Conservation (phyloP, 2,888 invertebrate genomes). For the Pharmacophagus antenor region DNA sequence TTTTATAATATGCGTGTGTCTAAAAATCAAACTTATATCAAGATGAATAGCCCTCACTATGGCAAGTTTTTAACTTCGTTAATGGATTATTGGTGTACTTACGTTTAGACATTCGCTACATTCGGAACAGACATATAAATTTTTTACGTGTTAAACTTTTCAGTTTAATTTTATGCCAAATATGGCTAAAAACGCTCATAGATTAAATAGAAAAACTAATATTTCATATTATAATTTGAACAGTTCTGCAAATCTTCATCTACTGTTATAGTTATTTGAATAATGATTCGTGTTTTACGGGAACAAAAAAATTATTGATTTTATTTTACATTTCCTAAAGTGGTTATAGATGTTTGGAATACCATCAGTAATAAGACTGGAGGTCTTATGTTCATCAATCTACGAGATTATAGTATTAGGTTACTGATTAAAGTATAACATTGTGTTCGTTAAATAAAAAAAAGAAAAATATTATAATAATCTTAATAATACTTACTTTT, state of each 20-base stretch:
- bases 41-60: constrained; percentile 2
- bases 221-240: too few species aligned
- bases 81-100: constrained; percentile 30
- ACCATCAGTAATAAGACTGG: constrained; percentile 22
- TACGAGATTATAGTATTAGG: too few species aligned
- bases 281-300: background rate
- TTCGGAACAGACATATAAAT: background rate
- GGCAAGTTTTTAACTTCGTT: constrained; percentile 29
- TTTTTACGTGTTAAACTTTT: background rate
- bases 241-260: too few species aligned
- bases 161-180: background rate
- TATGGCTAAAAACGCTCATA: background rate
- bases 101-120: background rate
- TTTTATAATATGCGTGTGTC: constrained; percentile 31
- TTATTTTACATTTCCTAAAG: too few species aligned
- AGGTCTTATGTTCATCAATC: constrained; percentile 5
- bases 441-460: too few species aligned
- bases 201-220: too few species aligned
- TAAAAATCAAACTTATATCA: constrained; percentile 29
- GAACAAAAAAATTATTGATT: too few species aligned
- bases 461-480: too few species aligned
- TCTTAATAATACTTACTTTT: too few species aligned
- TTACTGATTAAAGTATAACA: too few species aligned
- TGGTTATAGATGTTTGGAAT: background rate
- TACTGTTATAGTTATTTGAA: too few species aligned